Evolutionary conservation across 2,888 invertebrate genomes (phyloP), one percentile per base, ranked within the genome.

Genomic region (Lymantria monacha): DNA sequence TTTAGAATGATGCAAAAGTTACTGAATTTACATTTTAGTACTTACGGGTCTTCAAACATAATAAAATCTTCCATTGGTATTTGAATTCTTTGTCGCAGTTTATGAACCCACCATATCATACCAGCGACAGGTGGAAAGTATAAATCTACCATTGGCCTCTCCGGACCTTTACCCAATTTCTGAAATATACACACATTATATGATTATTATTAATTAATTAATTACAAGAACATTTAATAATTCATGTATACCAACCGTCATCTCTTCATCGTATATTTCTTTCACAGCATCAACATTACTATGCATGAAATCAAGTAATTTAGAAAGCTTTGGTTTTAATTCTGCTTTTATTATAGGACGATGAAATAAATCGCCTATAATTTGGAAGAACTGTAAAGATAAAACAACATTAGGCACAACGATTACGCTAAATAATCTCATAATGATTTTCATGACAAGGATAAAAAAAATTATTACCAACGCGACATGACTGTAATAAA

Each of bases 41-140:
- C 92, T 81, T 80, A 93, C 87, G 94, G 93, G 77, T 95, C 93
- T 61, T 96, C 95, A 57, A 96, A 90, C 31, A 92, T 51, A 51
- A 93, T 92, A 51, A 94, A 92, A 40, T 93, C 93, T 42, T 93
- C 92, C 70, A 94, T 89, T 0, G 95, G 94, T 48, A 79, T 76
- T 31, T 87, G 81, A 3, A 95, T 92, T 46, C 95, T 87, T 48
- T 87, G 79, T 14, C 92, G 90, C 38, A 96, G 74, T 76, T 96
- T 96, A 64, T 92, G 81, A 0, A 96, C 80, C 94, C 95, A 96
- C 70, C 94, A 93, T 13, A 97, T 77, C 44, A 93, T 90, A 0
- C 97, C 97, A 30, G 95, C 93, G 0, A 96, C 94, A 11, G 95
- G 95, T 0, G 97, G 97, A 72, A 95, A 94, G 74, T 95, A 94